Evolutionary conservation across 2,797 vertebrate genomes (phyloP).

Genomic region (Anabacerthia variegaticeps): DNA sequence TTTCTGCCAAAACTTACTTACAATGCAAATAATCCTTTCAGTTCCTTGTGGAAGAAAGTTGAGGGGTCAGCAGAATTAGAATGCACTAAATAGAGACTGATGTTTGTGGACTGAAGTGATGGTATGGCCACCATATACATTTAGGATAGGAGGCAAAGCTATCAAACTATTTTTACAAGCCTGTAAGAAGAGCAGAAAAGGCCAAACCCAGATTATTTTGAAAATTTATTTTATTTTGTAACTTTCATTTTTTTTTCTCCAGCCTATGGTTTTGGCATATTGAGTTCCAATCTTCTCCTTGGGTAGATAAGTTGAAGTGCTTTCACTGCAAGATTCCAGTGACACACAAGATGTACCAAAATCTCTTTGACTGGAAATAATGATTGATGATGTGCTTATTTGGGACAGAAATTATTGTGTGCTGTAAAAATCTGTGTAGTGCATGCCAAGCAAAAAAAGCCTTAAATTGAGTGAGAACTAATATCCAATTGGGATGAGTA

Average conservation of each 20-base stretch:
- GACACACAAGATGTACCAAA: background rate
- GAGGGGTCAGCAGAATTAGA: background rate
- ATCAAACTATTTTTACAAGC: background rate
- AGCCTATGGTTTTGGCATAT: background rate
- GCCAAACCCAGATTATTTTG: background rate
- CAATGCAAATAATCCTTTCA: background rate
- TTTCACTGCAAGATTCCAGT: background rate
- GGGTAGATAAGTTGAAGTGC: background rate
- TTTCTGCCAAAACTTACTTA: background rate
- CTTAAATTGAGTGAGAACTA: slow-evolving; percentile 6
- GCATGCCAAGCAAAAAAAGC: background rate
- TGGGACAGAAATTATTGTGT: background rate
- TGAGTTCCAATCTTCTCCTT: background rate
- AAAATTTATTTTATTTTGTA: background rate
- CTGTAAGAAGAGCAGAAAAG: background rate
- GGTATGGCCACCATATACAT: background rate
- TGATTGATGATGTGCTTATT: background rate
- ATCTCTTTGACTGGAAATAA: slow-evolving; percentile 10
- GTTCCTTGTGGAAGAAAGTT: background rate
- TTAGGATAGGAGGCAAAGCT: background rate
- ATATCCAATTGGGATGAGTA: background rate
- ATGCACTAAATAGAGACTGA: background rate
- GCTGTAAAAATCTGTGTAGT: background rate
- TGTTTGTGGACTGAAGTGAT: background rate
- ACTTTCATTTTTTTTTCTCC: accelerated